Evolutionary conservation across 2,888 invertebrate species (phyloP), one percentile per base, ranked within the genome.

Genomic region (Odontomyia ornata): DNA sequence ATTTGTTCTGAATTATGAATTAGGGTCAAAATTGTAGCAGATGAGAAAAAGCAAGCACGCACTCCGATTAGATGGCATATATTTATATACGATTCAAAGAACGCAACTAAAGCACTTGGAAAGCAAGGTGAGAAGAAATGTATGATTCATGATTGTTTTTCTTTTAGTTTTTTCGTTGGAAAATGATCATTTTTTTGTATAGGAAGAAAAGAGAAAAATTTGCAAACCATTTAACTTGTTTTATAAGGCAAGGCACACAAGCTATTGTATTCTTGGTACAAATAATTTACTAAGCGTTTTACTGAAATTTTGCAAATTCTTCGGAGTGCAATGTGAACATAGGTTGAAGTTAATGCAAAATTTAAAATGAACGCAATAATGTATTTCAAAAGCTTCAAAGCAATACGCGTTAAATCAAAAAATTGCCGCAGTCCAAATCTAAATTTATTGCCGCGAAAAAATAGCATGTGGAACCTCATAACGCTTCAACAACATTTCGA

Each of bases 1-100:
- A 76, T 78, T 73, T 67, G 28, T 43, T n/a, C 18, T 78, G 76
- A 78, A 78, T 78, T 76, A 78, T 78, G 67, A 57, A 78, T 78
- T 56, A 78, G 78, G 78, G 76, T 78, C 78, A 76, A 64, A 75
- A 52, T 25, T n/a, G n/a, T n/a, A n/a, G n/a, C n/a, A n/a, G n/a
- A n/a, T n/a, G n/a, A n/a, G n/a, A n/a, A n/a, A n/a, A n/a, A n/a
- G 60, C 18, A 23, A 62, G 23, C 62, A 69, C 69, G 69, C 69
- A 69, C 47, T 47, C 47, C 69, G 46, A 69, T 69, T 69, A 47
- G 47, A 69, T 47, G 69, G 47, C 69, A 15, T n/a, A n/a, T n/a
- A n/a, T n/a, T n/a, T n/a, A n/a, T n/a, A n/a, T n/a, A n/a, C n/a
- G 27, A n/a, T 47, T 25, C 43, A 30, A 69, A 27, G 47, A 69